phyloP scores from a whole-genome alignment of 2,797 vertebrate genomes.

The Silurus aristotelis region DNA sequence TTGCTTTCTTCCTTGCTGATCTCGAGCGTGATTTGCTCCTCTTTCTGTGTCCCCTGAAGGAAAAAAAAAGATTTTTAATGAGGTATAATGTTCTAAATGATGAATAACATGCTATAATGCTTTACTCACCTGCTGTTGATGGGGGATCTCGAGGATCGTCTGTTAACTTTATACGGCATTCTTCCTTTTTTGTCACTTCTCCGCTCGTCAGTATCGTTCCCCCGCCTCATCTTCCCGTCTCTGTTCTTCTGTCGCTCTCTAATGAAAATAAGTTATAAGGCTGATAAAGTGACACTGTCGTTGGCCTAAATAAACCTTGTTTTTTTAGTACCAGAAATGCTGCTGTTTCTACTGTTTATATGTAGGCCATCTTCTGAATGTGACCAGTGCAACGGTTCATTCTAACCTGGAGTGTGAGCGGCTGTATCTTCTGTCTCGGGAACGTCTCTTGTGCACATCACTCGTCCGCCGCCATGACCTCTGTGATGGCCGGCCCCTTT shows the following conservation, averaged over 20 bases:
- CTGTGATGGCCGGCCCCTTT: constrained; percentile 78
- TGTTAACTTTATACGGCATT: constrained; percentile 78
- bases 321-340: background rate
- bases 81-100: background rate
- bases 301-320: background rate
- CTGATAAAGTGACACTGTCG: too few species aligned
- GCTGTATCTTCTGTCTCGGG: constrained; percentile 80
- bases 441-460: constrained; percentile 83
- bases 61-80: background rate
- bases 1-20: constrained; percentile 80
- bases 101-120: background rate
- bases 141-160: constrained; percentile 73
- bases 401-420: constrained; percentile 85
- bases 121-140: constrained; percentile 81
- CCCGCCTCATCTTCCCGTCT: constrained; percentile 72
- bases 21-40: constrained; percentile 86
- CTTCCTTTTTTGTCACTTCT: constrained; percentile 79
- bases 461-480: constrained; percentile 75
- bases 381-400: background rate
- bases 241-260: constrained; percentile 81
- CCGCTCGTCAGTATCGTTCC: constrained; percentile 73
- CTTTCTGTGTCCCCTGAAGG: constrained; percentile 79
- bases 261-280: constrained; percentile 50
- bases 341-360: background rate
- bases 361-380: background rate